Evolutionary conservation across 64 coral and sea anemone genomes (phyloP), one percentile per base, ranked within the genome.

Genomic region (Dendronephthya gigantea): DNA sequence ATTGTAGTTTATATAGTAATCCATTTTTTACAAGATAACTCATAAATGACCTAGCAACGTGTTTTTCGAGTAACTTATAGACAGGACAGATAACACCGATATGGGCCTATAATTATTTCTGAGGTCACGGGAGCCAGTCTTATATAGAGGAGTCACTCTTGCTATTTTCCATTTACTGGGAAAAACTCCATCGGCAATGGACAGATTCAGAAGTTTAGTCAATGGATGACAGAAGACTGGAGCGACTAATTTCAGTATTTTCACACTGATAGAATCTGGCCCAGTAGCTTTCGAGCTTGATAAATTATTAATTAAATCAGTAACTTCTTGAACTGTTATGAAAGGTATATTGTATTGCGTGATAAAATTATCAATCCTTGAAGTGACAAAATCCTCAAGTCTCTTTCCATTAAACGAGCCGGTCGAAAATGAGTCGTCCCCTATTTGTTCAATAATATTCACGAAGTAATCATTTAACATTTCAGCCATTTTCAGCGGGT

Each of bases 401-500:
- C 49, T 86, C 72, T 39, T 72, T 85, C 43, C 47, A 79, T 90
- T 66, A 59, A 90, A 90, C 39, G 68, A 19, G 40, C 35, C 39
- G 31, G 66, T 12, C 82, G 41, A 85, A 81, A 27, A 79, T 85
- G 48, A 32, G 16, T 52, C 69, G 15, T 51, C 31, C 8, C 58
- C 84, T 37, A 90, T 83, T 12, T 85, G 5, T 90, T 85, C 38
- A 48, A 69, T 59, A 76, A 87, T 48, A 87, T 83, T 83, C 13
- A 81, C 86, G 52, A 88, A 81, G 41, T 79, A 89, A 4, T 83
- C 52, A 84, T 90, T 90, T 84, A 90, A 74, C 50, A 74, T 72
- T 16, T 90, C 34, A 11, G 88, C 88, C 59, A 90, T 90, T 90
- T 36, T 50, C 39, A 39, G 40, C 35, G 55, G 58, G 81, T 90